Evolutionary conservation across 2,113 vertebrate genomes (phyloP).

Genomic region (Sceloporus undulatus): DNA sequence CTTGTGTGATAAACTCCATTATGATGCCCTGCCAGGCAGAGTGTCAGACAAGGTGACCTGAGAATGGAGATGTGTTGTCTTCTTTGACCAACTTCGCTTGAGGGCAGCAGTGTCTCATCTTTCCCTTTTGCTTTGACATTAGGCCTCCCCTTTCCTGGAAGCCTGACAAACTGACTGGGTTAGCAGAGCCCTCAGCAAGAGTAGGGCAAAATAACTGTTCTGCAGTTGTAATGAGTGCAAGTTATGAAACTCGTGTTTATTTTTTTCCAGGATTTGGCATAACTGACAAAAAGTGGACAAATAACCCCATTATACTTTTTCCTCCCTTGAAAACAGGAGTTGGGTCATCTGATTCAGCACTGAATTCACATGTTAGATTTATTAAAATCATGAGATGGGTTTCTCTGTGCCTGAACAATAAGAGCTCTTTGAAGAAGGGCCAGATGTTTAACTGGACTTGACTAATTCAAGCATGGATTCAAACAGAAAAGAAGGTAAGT

Average conservation of each 20-base stretch:
- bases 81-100: background rate
- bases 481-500: constrained; percentile 80
- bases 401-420: constrained; percentile 55
- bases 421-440: constrained; percentile 71
- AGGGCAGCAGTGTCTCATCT: background rate
- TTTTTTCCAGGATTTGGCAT: background rate
- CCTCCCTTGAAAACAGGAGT: constrained; percentile 65
- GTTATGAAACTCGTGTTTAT: background rate
- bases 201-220: background rate
- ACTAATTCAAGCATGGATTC: constrained; percentile 72
- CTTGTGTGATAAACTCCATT: no score
- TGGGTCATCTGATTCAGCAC: constrained; percentile 63
- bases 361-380: constrained; percentile 71
- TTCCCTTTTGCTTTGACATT: background rate
- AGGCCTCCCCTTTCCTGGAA: background rate
- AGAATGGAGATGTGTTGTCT: background rate
- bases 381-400: constrained; percentile 63
- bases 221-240: background rate
- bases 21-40: background rate
- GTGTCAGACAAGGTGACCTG: background rate
- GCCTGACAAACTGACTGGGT: background rate
- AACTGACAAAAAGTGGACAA: background rate
- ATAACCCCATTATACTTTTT: background rate
- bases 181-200: background rate
- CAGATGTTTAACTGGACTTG: constrained; percentile 56